Conservation (phyloP, 2,113 vertebrate species). For the Brachionichthys hirsutus region DNA sequence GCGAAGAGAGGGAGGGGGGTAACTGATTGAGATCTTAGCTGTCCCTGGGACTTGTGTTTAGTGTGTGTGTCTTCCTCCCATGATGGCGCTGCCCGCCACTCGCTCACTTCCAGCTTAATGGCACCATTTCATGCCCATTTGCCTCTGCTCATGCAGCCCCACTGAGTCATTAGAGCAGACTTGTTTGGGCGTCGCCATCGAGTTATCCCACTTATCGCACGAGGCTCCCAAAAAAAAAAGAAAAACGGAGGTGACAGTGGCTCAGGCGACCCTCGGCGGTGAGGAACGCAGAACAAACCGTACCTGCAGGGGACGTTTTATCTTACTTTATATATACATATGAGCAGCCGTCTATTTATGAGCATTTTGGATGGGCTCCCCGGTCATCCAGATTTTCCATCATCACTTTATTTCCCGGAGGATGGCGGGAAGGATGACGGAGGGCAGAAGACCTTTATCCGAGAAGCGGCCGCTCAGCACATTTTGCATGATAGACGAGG, state of each 20-base stretch:
- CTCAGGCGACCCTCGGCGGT: no score
- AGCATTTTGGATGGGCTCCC: conserved; percentile 11
- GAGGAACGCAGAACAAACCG: no score
- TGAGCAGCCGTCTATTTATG: conserved; percentile 6
- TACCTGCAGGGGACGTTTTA: no score
- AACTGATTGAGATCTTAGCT: no score
- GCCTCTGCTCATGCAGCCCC: conserved; percentile 17
- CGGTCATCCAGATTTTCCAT: conserved; percentile 16
- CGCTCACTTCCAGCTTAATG: conserved; percentile 28
- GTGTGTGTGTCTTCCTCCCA: conserved; percentile 1
- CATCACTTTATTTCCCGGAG: conserved; percentile 21
- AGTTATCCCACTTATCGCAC: conserved; percentile 12
- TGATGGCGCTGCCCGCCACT: conserved; percentile 6
- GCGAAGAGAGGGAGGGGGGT: no score
- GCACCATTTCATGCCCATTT: conserved; percentile 51
- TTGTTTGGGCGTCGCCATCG: conserved; percentile 28
- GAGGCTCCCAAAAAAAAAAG: conserved; percentile 3
- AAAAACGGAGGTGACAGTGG: no score
- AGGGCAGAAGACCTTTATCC: conserved; percentile 9
- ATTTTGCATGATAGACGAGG: conserved; percentile 34
- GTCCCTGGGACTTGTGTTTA: no score
- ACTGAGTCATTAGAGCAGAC: conserved; percentile 29
- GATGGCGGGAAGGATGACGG: conserved; percentile 5
- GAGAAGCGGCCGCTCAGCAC: conserved; percentile 36
- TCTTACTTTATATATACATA: no score